Evolutionary conservation across 2,113 vertebrate genomes (phyloP).

Genomic region (Eurystomus gularis): DNA sequence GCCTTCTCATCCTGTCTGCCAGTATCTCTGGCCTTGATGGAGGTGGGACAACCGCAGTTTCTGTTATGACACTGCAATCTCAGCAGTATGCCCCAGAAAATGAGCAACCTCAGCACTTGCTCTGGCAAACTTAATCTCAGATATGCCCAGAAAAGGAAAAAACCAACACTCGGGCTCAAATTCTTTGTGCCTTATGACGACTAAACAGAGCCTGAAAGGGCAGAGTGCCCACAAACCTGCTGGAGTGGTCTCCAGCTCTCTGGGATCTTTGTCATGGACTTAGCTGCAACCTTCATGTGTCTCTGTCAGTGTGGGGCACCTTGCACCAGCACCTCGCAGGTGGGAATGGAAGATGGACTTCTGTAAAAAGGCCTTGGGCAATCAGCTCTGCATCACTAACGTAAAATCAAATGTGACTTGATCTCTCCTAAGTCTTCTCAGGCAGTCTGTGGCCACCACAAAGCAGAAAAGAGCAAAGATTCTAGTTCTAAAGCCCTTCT

Average conservation of each 20-base stretch:
- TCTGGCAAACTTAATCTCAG: conserved; percentile 47
- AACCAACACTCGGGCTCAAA: accelerated
- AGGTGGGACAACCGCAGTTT: background rate
- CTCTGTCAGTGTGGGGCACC: background rate
- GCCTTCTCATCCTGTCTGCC: background rate
- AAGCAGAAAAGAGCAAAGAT: background rate
- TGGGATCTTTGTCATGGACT: background rate
- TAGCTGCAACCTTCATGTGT: background rate
- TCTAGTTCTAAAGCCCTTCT: background rate
- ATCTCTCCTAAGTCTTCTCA: background rate
- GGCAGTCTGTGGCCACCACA: background rate
- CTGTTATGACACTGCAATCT: background rate
- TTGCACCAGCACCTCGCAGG: background rate
- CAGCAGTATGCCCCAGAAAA: conserved; percentile 45
- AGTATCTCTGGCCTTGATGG: background rate
- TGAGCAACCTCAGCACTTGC: conserved; percentile 50
- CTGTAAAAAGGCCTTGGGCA: background rate
- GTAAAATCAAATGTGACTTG: background rate
- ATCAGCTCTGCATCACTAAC: background rate
- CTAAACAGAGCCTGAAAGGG: conserved; percentile 13
- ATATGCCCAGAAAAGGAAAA: conserved; percentile 68
- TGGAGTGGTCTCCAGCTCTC: background rate
- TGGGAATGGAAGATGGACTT: background rate
- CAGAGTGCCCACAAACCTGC: conserved; percentile 8
- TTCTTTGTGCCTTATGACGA: conserved; percentile 33